Evolutionary conservation across 2,113 vertebrate genomes (phyloP), one percentile per base, ranked within the genome.

Genomic region (Oplegnathus fasciatus): DNA sequence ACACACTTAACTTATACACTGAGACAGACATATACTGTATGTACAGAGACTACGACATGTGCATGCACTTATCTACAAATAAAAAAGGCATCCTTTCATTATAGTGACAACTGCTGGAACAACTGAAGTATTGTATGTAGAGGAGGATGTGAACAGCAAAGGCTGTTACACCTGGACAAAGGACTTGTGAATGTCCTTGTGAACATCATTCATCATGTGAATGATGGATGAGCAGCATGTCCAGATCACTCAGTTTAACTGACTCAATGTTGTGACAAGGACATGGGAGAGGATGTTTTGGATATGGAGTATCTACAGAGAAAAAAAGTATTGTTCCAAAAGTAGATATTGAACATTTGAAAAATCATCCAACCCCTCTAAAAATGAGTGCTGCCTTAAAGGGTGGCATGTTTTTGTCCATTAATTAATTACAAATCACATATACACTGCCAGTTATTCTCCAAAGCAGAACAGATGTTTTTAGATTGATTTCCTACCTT

Each of bases 1-100:
- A 80, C 66, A 91, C 82, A 91, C 82, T 88, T 89, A 86, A 92
- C 84, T 90, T 89, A 86, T 83, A 88, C 87, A 91, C 85, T 78
- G 55, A 91, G 22, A 90, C 83, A 91, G 82, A 86, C 64, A 74
- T 86, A 89, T 77, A 86, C 83, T 86, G 80, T 90, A 86, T 91
- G 85, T 92, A 89, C 80, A 92, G 88, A 91, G 90, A 92, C 91
- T 78, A 22, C 20, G 6, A 88, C 85, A 88, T 83, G 80, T 5
- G 91, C 93, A 92, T 94, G 93, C 88, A 91, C 90, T 86, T 85
- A 83, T 75, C 62, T 75, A 54, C 68, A 69, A 83, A 83, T 15
- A 75, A 79, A 89, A 86, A 88, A 62, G 8, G 34, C 76, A 66
- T 82, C 52, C 40, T 85, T 57, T 89, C 77, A 75, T 61, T 34